A percentile compares a stretch with the other conserved stretches of the same genome.
Conservation (phyloP, 2,113 vertebrate genomes). For the Hymenochirus boettgeri region DNA sequence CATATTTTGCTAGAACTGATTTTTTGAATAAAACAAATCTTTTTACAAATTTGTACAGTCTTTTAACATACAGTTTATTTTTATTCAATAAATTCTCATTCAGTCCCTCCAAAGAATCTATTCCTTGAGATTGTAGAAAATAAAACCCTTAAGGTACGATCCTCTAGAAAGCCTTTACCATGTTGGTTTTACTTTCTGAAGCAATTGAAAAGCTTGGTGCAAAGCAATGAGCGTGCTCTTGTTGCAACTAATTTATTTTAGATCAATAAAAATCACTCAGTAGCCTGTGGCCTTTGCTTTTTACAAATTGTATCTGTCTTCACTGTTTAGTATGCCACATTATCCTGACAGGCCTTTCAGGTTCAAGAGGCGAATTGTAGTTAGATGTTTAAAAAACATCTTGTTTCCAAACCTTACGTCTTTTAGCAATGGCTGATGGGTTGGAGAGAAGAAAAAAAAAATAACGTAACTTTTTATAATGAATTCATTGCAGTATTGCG, state of each 20-base stretch:
- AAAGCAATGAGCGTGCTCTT: conserved; percentile 17
- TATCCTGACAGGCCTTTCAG: conserved; percentile 17
- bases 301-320: conserved; percentile 35
- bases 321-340: conserved; percentile 27
- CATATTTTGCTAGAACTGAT: neutral
- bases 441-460: no score
- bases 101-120: neutral
- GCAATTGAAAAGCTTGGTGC: conserved; percentile 26
- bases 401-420: neutral
- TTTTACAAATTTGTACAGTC: neutral
- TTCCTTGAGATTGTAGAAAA: neutral
- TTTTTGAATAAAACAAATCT: neutral
- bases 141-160: conserved; percentile 11
- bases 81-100: neutral
- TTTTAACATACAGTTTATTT: no score
- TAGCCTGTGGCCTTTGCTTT: conserved; percentile 32
- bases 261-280: conserved; percentile 38
- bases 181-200: conserved; percentile 26
- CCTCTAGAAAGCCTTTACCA: conserved; percentile 19
- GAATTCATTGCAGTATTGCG: no score
- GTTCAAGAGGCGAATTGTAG: conserved; percentile 19
- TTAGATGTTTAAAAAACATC: conserved; percentile 15
- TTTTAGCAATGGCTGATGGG: no score
- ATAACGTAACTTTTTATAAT: no score
- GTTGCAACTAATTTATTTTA: conserved; percentile 34